Evolutionary conservation across 64 coral and sea anemone genomes (phyloP).

Genomic region (Porites lutea): DNA sequence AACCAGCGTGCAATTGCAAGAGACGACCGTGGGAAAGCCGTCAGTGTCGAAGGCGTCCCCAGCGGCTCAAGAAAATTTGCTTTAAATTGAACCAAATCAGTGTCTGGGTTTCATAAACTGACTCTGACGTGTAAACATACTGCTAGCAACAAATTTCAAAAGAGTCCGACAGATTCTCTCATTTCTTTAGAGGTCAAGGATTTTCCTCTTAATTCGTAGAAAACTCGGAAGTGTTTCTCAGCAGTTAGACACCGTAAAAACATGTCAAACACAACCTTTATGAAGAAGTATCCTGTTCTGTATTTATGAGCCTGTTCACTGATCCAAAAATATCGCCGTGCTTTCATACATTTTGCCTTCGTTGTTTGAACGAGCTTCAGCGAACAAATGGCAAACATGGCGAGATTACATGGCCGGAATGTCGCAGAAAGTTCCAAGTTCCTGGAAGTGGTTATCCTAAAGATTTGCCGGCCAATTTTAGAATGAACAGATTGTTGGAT

Average conservation of each 20-base stretch:
- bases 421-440: neutral
- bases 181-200: too few relatives aligned
- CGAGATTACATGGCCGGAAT: neutral
- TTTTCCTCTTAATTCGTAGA: neutral
- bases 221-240: neutral
- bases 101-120: too few relatives aligned
- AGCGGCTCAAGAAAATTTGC: too few relatives aligned
- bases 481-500: conserved; percentile 2
- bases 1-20: too few relatives aligned
- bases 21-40: too few relatives aligned
- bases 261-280: neutral
- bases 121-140: too few relatives aligned
- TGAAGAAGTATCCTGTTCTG: neutral
- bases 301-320: neutral
- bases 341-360: neutral
- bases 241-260: too few relatives aligned
- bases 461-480: too few relatives aligned
- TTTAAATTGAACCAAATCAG: too few relatives aligned
- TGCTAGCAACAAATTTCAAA: too few relatives aligned
- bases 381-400: neutral
- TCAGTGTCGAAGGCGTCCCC: too few relatives aligned
- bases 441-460: too few relatives aligned
- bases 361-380: neutral
- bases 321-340: neutral
- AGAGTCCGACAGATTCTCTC: neutral